phyloP scores from a whole-genome alignment of 2,888 invertebrate species.

The Rhodophaea formosa region DNA sequence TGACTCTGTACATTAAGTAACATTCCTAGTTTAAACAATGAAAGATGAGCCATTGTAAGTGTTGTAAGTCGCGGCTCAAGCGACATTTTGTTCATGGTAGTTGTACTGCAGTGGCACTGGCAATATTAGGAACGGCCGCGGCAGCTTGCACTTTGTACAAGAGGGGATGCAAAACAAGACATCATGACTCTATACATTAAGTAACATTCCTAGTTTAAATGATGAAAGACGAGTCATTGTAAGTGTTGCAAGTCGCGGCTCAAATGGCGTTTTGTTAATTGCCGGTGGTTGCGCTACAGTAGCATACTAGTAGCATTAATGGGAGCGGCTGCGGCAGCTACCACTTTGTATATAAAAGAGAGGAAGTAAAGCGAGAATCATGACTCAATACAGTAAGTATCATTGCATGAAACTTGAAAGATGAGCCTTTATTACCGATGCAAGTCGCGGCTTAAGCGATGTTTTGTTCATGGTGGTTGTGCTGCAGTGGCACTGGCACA shows the following conservation, averaged over 20 bases:
- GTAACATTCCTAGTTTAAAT: conserved; percentile 28
- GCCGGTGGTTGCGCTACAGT: conserved; percentile 87
- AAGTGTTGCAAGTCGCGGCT: conserved; percentile 80
- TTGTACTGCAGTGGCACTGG: conserved; percentile 87
- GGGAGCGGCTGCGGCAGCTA: conserved; percentile 78
- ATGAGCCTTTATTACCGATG: conserved; percentile 54
- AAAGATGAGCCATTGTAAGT: background rate
- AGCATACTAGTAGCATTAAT: conserved; percentile 77
- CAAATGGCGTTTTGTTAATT: conserved; percentile 87
- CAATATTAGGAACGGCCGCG: conserved; percentile 60
- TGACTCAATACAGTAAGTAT: conserved; percentile 84
- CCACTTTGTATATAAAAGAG: conserved; percentile 84
- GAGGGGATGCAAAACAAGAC: conserved; percentile 84
- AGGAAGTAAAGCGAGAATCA: conserved; percentile 84
- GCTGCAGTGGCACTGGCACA: conserved; percentile 86
- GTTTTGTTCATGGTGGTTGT: conserved; percentile 91
- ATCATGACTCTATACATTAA: conserved; percentile 86
- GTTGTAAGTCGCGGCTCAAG: conserved; percentile 84
- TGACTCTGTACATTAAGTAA: conserved; percentile 83
- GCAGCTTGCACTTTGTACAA: conserved; percentile 85
- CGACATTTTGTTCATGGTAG: conserved; percentile 88
- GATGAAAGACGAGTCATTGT: background rate
- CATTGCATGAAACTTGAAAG: background rate
- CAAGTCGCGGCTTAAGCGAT: conserved; percentile 82
- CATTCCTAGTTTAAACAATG: background rate